phyloP scores from a whole-genome alignment of 2,113 vertebrate species.

The Acrocephalus kingi region DNA sequence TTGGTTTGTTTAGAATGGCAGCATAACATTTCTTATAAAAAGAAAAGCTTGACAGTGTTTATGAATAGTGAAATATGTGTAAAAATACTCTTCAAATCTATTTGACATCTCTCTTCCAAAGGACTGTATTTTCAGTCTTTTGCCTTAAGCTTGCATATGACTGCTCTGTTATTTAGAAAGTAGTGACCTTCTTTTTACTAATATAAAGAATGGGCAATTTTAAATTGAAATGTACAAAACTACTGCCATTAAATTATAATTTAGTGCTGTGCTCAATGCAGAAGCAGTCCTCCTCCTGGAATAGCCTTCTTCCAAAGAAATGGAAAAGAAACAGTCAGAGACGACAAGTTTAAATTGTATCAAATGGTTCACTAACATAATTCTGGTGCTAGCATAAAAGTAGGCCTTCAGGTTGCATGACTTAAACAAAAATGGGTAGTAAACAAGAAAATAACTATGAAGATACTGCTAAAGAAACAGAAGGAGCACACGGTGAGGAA shows the following conservation, averaged over 20 bases:
- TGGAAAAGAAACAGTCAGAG: not conserved
- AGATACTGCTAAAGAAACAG: not conserved
- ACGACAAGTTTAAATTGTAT: not conserved
- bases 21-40: not conserved
- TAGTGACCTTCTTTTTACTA: not conserved
- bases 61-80: slow-evolving; percentile 18
- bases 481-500: not conserved
- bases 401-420: not conserved
- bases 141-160: not conserved
- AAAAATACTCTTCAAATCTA: slow-evolving; percentile 16
- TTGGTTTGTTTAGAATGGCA: not conserved
- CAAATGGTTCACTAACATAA: not conserved
- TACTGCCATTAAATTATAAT: not conserved
- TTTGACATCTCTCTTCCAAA: slow-evolving; percentile 8
- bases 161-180: slow-evolving; percentile 37
- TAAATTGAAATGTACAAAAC: slow-evolving; percentile 1
- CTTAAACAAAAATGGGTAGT: not conserved
- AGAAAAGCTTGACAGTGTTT: not conserved
- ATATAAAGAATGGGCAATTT: slow-evolving; percentile 2
- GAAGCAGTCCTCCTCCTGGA: not conserved
- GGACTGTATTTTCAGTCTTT: not conserved
- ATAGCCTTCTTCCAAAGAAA: not conserved
- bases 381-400: not conserved
- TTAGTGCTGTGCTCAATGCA: not conserved
- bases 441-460: not conserved